Percentiles rank a stretch among this genome's conserved stretches.
Conservation (phyloP, 2,888 invertebrate genomes). For the Torymus aiolomorphi region DNA sequence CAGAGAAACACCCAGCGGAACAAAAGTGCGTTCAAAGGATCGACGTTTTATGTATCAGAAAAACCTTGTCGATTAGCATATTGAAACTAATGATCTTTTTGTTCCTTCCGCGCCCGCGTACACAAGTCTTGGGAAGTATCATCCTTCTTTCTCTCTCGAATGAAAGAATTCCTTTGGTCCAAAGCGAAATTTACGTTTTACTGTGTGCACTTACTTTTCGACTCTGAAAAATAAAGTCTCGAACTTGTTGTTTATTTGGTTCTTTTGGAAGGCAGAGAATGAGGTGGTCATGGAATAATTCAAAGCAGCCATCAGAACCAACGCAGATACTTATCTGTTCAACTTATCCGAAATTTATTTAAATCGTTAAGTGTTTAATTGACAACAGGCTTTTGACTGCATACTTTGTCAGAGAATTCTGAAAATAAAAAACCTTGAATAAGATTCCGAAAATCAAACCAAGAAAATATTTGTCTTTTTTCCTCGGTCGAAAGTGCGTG, state of each 20-base stretch:
- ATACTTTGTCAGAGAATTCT: constrained; percentile 28
- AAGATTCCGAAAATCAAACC: too few relatives aligned
- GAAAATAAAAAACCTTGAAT: constrained; percentile 28
- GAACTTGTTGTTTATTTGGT: background rate
- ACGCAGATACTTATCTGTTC: constrained; percentile 24
- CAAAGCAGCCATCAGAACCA: constrained; percentile 16
- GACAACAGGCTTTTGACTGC: constrained; percentile 38
- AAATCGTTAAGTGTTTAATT: constrained; percentile 50
- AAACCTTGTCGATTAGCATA: constrained; percentile 57
- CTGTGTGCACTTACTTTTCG: constrained; percentile 44
- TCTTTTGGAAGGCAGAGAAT: background rate
- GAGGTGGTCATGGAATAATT: constrained; percentile 48
- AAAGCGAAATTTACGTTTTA: constrained; percentile 51
- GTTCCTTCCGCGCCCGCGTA: constrained; percentile 27
- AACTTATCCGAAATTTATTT: constrained; percentile 55
- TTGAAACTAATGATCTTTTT: constrained; percentile 60
- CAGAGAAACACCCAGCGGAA: constrained; percentile 30
- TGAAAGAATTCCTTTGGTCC: constrained; percentile 5
- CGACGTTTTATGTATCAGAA: constrained; percentile 52
- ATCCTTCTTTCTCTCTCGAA: background rate
- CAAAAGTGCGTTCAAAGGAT: constrained; percentile 45
- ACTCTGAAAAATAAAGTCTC: constrained; percentile 6
- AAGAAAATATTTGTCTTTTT: too few relatives aligned
- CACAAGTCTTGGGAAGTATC: background rate
- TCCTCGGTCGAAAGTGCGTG: too few relatives aligned